Percentiles rank a stretch among this genome's conserved stretches.
phyloP scores from a whole-genome alignment of 2,888 invertebrate species.

The Noctuana brunneofusca region DNA sequence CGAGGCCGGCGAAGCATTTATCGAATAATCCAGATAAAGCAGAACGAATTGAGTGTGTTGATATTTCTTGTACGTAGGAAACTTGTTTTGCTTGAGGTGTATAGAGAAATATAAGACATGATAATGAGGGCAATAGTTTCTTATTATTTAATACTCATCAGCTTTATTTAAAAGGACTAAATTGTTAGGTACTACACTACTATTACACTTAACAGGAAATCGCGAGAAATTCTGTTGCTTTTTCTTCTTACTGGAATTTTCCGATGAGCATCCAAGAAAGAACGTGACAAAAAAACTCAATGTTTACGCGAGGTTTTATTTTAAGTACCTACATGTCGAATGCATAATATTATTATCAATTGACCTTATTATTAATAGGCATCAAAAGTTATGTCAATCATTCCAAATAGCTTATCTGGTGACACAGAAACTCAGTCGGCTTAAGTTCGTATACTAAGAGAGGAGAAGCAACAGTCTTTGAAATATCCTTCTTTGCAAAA shows the following conservation, averaged over 20 bases:
- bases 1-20: constrained; percentile 57
- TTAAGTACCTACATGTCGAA: constrained; percentile 9
- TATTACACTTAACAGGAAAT: too few species aligned
- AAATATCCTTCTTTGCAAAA: background rate
- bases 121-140: background rate
- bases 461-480: background rate
- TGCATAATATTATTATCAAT: constrained; percentile 21
- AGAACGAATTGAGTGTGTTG: constrained; percentile 49
- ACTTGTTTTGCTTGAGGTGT: constrained; percentile 17
- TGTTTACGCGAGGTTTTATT: background rate
- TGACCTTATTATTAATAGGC: constrained; percentile 23
- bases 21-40: constrained; percentile 65
- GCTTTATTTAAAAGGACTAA: background rate
- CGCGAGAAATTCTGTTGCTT: too few species aligned
- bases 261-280: too few species aligned
- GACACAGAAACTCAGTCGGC: constrained; percentile 19
- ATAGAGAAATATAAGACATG: constrained; percentile 1
- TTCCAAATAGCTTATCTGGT: constrained; percentile 20
- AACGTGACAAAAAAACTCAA: constrained; percentile 1
- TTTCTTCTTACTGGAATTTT: background rate
- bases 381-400: constrained; percentile 13
- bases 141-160: background rate
- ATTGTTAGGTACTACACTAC: too few species aligned
- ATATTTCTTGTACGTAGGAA: constrained; percentile 15
- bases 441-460: constrained; percentile 13